These are phyloP conservation scores for Parochlus steinenii DNA, from an alignment of 2,888 invertebrate genomes.

Conservation along the genomic window DNA sequence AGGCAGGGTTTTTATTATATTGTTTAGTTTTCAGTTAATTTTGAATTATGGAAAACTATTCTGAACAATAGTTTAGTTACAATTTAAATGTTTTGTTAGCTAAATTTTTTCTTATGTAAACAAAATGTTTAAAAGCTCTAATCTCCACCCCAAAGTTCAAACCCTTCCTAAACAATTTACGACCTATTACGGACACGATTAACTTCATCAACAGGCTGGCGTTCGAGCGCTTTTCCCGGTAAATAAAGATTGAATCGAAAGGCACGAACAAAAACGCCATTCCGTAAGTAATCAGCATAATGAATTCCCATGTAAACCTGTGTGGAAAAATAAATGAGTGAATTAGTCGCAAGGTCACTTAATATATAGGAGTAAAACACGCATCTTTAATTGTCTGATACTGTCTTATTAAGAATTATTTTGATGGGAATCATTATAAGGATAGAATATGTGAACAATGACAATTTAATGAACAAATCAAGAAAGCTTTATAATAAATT, in stretches of 20 bases:
- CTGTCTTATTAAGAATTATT: background rate
- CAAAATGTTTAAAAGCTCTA: too few relatives aligned
- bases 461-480: too few relatives aligned
- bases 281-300: constrained; percentile 9
- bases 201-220: background rate
- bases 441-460: too few relatives aligned
- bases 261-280: constrained; percentile 5
- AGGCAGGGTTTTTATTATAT: too few relatives aligned
- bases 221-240: background rate
- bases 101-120: too few relatives aligned
- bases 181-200: background rate
- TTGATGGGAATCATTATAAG: too few relatives aligned
- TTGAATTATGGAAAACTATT: too few relatives aligned
- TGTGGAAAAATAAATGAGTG: background rate
- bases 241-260: background rate
- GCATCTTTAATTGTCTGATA: background rate
- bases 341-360: background rate
- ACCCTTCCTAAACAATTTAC: background rate
- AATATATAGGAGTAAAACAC: background rate
- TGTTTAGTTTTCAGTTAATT: too few relatives aligned
- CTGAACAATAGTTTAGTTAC: too few relatives aligned
- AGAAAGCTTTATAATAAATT: too few relatives aligned
- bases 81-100: too few relatives aligned
- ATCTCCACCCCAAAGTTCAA: too few relatives aligned
- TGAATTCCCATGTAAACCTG: constrained; percentile 5